phyloP scores from a whole-genome alignment of 1,140 invertebrate species.

The Anoplophora glabripennis region DNA sequence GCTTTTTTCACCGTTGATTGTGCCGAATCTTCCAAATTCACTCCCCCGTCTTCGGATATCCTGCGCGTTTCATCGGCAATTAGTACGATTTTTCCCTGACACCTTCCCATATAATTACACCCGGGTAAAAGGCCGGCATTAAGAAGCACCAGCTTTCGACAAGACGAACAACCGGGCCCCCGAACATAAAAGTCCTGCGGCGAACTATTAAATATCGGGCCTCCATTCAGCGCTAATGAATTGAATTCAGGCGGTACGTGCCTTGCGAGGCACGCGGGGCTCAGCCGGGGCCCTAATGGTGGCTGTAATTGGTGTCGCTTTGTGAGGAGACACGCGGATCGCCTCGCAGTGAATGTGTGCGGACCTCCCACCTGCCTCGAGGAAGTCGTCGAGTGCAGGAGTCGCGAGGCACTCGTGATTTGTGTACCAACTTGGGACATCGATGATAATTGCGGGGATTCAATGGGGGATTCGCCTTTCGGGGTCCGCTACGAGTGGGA shows the following conservation, averaged over 20 bases:
- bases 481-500: no score
- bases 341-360: slow-evolving; percentile 20
- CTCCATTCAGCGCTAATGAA: neutral
- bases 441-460: slow-evolving; percentile 10
- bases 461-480: neutral
- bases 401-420: slow-evolving; percentile 35
- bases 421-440: slow-evolving; percentile 32
- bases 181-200: no score
- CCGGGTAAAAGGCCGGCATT: no score
- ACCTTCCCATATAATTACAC: no score
- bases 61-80: no score
- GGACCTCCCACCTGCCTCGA: slow-evolving; percentile 39
- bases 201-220: no score
- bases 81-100: no score
- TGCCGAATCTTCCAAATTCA: no score
- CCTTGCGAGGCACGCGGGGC: neutral
- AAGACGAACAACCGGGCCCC: no score
- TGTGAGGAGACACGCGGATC: slow-evolving; percentile 32
- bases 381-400: slow-evolving; percentile 26
- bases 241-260: slow-evolving; percentile 5
- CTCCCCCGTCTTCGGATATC: no score
- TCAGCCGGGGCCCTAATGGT: slow-evolving; percentile 7
- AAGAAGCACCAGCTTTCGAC: no score
- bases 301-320: slow-evolving; percentile 38
- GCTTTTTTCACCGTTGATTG: no score